phyloP scores from a whole-genome alignment of 1,140 invertebrate species.

The Leptinotarsa undecemlineata region DNA sequence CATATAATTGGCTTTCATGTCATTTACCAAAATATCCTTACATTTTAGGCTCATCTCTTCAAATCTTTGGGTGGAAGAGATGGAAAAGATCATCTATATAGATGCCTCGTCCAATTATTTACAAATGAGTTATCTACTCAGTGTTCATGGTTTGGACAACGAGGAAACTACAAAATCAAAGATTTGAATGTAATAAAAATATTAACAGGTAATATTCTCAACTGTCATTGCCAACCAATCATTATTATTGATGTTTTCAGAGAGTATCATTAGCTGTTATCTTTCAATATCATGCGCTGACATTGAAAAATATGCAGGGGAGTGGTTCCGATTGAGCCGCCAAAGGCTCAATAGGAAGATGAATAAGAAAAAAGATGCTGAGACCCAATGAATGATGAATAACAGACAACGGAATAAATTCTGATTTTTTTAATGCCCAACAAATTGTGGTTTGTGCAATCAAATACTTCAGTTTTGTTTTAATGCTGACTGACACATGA shows the following conservation, averaged over 20 bases:
- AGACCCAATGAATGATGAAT: neutral
- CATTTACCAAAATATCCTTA: neutral
- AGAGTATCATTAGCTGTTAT: neutral
- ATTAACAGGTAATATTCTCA: constrained; percentile 14
- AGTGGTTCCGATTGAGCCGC: constrained; percentile 13
- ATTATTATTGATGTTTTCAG: constrained; percentile 16
- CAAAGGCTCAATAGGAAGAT: constrained; percentile 14
- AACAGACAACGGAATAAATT: neutral
- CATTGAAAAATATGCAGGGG: constrained; percentile 12
- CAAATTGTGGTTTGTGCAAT: neutral
- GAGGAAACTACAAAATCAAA: constrained; percentile 4
- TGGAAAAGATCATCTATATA: constrained; percentile 11
- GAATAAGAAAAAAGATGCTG: neutral
- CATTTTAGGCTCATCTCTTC: constrained; percentile 12
- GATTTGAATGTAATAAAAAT: neutral
- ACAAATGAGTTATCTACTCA: constrained; percentile 5
- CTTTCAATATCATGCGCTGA: neutral
- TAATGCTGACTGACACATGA: too few relatives aligned
- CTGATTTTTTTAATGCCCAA: neutral
- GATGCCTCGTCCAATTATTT: neutral
- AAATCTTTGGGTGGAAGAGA: constrained; percentile 5
- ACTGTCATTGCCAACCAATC: constrained; percentile 10
- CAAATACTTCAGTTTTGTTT: too few relatives aligned
- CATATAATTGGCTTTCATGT: neutral
- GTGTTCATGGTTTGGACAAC: constrained; percentile 12